phyloP scores from a whole-genome alignment of 2,797 vertebrate species.

The Chelon labrosus region DNA sequence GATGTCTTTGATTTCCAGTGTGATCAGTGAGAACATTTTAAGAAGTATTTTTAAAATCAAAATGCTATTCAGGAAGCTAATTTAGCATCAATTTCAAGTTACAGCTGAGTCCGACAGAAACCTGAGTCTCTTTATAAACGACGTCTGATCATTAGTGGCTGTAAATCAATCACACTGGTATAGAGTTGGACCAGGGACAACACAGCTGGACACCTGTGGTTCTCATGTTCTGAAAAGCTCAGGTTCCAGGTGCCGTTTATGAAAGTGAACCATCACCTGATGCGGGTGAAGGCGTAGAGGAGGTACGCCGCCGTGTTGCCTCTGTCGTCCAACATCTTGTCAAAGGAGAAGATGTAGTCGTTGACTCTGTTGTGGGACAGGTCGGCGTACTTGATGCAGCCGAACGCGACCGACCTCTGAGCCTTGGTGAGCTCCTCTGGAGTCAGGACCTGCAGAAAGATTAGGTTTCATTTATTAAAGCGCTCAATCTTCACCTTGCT shows the following conservation, averaged over 20 bases:
- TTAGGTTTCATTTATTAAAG: slow-evolving; percentile 5
- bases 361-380: slow-evolving; percentile 97
- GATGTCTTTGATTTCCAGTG: too few relatives aligned
- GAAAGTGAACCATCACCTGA: slow-evolving; percentile 83
- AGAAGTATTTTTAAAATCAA: too few relatives aligned
- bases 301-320: slow-evolving; percentile 98
- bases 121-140: too few relatives aligned
- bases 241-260: not conserved
- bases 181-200: not conserved
- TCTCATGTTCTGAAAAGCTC: not conserved
- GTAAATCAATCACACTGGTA: too few relatives aligned
- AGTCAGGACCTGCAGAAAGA: slow-evolving; percentile 87
- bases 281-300: slow-evolving; percentile 96
- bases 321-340: slow-evolving; percentile 98
- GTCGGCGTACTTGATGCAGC: slow-evolving; percentile 97
- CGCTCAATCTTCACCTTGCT: not conserved
- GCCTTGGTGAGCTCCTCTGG: slow-evolving; percentile 90
- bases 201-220: too few relatives aligned
- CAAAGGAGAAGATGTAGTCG: slow-evolving; percentile 97
- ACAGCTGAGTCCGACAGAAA: too few relatives aligned
- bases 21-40: too few relatives aligned
- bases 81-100: too few relatives aligned
- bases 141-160: too few relatives aligned
- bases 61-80: too few relatives aligned
- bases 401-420: slow-evolving; percentile 92